Evolutionary conservation across 2,888 invertebrate species (phyloP).

Genomic region (Latrodectus hesperus): DNA sequence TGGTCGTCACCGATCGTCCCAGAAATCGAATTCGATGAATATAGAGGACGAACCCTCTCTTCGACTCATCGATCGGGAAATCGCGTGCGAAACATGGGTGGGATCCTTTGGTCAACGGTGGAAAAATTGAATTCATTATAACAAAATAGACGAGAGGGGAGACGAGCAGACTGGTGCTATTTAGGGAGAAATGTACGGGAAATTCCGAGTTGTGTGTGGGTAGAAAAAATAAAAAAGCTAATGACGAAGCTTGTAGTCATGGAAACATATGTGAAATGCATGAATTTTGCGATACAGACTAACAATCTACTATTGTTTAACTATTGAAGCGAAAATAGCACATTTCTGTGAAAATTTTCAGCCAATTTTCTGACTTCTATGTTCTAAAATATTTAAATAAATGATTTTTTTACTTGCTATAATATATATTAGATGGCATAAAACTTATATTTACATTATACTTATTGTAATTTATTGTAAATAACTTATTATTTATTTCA

Average conservation of each 20-base stretch:
- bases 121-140: constrained; percentile 63
- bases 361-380: too few relatives aligned
- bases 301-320: too few relatives aligned
- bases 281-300: background rate
- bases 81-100: constrained; percentile 44
- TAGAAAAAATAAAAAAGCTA: background rate
- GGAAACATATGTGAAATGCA: constrained; percentile 14
- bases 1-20: constrained; percentile 25
- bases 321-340: too few relatives aligned
- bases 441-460: too few relatives aligned
- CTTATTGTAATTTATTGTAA: too few relatives aligned
- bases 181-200: background rate
- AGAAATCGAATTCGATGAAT: constrained; percentile 39
- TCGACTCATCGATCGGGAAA: constrained; percentile 47
- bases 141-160: constrained; percentile 19
- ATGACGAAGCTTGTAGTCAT: constrained; percentile 34
- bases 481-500: too few relatives aligned
- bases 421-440: too few relatives aligned
- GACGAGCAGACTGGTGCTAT: background rate
- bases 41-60: constrained; percentile 21
- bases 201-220: too few relatives aligned
- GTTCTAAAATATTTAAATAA: too few relatives aligned
- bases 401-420: too few relatives aligned
- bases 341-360: too few relatives aligned
- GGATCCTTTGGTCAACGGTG: constrained; percentile 32